Conservation (phyloP, 2,888 invertebrate genomes). For the Tinea pellionella region DNA sequence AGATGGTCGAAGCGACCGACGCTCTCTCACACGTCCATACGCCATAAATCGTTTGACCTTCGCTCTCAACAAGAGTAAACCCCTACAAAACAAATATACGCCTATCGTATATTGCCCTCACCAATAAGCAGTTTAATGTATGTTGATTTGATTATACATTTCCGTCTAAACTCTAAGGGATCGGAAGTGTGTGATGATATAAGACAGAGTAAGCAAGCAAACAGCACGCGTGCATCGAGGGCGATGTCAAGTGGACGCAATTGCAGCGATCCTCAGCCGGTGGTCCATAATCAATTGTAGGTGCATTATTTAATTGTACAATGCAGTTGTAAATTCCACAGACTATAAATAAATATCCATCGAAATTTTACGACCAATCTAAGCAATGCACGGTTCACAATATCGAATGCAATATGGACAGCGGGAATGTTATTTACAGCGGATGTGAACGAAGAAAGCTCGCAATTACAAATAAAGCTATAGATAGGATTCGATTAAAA, state of each 20-base stretch:
- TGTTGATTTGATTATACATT: background rate
- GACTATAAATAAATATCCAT: conserved; percentile 7
- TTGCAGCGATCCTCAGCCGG: background rate
- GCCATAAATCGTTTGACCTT: conserved; percentile 51
- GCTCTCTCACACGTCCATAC: conserved; percentile 24
- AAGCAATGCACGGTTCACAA: background rate
- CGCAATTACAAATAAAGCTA: background rate
- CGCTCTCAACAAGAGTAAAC: background rate
- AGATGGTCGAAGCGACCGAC: conserved; percentile 25
- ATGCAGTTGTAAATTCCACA: background rate
- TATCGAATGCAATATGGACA: background rate
- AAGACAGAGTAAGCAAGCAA: conserved; percentile 6
- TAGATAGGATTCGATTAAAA: background rate
- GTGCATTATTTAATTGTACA: background rate
- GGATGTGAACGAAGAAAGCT: conserved; percentile 1
- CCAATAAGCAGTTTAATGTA: background rate
- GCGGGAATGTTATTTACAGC: conserved; percentile 2
- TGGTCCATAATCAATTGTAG: background rate
- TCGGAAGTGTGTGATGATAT: conserved; percentile 6
- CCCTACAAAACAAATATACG: background rate
- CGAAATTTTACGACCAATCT: conserved; percentile 12
- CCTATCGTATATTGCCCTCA: background rate
- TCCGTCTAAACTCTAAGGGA: background rate
- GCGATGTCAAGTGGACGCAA: conserved; percentile 12
- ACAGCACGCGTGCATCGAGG: background rate